Base-by-base conservation (phyloP, 2,888 invertebrate genomes). In the Drosophila siamana region DNA sequence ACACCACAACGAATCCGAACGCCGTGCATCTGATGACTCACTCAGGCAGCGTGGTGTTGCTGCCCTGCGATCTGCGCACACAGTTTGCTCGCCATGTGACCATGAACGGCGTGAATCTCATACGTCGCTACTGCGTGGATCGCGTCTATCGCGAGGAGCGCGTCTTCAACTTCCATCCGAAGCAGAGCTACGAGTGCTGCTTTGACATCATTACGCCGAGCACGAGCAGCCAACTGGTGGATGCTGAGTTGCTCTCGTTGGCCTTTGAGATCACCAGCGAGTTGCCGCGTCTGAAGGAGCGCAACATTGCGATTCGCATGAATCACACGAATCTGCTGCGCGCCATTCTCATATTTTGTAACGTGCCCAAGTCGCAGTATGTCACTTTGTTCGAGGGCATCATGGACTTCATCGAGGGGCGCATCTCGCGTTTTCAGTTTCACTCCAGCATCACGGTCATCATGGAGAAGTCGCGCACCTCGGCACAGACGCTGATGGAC, bases 141-240 rank as follows among this genome's bases (percentile, higher is more conserved):
- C 94, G 96, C 52, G 98, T 98, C 1, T 99, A 95, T 89, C 93
- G 97, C 63, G 96, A 97, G 90, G 95, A 95, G 78, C 95, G 95
- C 84, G 95, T 95, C 2, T 94, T 93, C 62, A 97, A 97, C 0
- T 96, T 96, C 83, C 97, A 98, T 92, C 99, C 99, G 0, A 94
- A 96, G 70, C 98, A 98, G 92, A 94, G 97, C 15, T 95, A 95
- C 61, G 98, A 98, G 91, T 98, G 98, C 92, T 97, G 97, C 1
- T 98, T 98, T 92, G 99, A 99, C 91, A 97, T 99, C 66, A 96
- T 98, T 28, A 96, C 96, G 4, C 95, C 97, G 2, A 94, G 93
- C 66, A 93, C 94, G 63, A 95, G 95, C 93, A 94, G 95, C 78
- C 93, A 96, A 28, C 94, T 97, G 92, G 94, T 96, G 0, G 98